These are phyloP conservation scores for Oceanodroma leucorhoa DNA, from an alignment of 2,797 vertebrate species.

Conservation along the genomic window DNA sequence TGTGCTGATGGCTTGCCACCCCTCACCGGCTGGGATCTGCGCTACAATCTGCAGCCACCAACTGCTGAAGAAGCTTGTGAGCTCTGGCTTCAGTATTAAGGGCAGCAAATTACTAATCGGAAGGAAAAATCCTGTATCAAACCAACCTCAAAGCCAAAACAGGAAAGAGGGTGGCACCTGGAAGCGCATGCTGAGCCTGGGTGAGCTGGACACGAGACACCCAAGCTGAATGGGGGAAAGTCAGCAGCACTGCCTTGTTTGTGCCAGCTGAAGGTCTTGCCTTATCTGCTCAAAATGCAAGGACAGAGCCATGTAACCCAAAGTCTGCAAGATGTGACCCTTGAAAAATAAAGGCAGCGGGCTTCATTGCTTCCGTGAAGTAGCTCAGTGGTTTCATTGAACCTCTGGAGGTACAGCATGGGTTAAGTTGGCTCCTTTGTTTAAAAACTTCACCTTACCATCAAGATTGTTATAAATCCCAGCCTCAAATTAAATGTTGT, in stretches of 20 bases:
- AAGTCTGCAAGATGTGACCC: neutral
- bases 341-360: neutral
- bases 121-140: neutral
- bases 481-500: neutral
- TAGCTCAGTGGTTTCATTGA: neutral
- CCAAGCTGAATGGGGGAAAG: neutral
- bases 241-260: fast-evolving
- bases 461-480: neutral
- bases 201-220: neutral
- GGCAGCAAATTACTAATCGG: neutral
- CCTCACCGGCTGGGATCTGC: neutral
- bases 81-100: neutral
- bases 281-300: neutral
- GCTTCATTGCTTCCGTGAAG: neutral
- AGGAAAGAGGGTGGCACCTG: neutral
- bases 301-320: neutral
- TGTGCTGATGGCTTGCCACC: neutral
- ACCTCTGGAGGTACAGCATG: neutral
- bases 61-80: neutral
- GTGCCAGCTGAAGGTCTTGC: neutral
- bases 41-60: neutral
- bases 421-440: neutral
- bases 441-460: neutral
- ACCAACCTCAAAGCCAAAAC: neutral
- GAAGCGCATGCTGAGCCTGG: neutral